These are phyloP conservation scores for Myathropa florea DNA, from an alignment of 2,888 invertebrate species.

Conservation along the genomic window DNA sequence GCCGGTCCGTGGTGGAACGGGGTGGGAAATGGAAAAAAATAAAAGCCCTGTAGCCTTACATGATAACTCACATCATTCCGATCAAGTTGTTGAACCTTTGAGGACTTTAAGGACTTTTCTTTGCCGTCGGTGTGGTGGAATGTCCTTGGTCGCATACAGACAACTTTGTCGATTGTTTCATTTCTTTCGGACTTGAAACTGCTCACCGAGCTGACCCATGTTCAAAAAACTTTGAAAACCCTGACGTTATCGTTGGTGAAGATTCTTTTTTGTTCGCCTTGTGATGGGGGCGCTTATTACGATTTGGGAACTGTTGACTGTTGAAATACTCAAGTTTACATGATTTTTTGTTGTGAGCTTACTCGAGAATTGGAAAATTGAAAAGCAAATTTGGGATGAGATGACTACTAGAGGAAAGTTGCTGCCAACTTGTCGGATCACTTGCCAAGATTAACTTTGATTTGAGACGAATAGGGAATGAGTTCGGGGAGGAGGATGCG, in stretches of 20 bases:
- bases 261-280: background rate
- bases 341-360: background rate
- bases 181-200: slow-evolving; percentile 8
- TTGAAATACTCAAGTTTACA: slow-evolving; percentile 8
- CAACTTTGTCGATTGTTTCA: slow-evolving; percentile 50
- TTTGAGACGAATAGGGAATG: background rate
- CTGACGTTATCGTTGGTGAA: slow-evolving; percentile 18
- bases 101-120: slow-evolving; percentile 30
- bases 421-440: background rate
- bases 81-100: slow-evolving; percentile 36
- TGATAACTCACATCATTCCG: slow-evolving; percentile 37
- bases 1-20: too few species aligned
- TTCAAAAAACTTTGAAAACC: slow-evolving; percentile 33
- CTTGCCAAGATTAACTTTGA: background rate
- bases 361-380: background rate
- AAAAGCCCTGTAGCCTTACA: slow-evolving; percentile 12
- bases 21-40: background rate
- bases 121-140: too few species aligned
- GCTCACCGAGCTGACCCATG: slow-evolving; percentile 27
- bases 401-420: background rate
- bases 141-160: slow-evolving; percentile 16
- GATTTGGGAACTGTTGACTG: slow-evolving; percentile 2
- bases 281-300: background rate
- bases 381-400: background rate
- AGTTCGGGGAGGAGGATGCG: too few species aligned